Evolutionary conservation across 2,797 vertebrate genomes (phyloP), one percentile per base, ranked within the genome.

Genomic region (Philypnodon macrostomus): DNA sequence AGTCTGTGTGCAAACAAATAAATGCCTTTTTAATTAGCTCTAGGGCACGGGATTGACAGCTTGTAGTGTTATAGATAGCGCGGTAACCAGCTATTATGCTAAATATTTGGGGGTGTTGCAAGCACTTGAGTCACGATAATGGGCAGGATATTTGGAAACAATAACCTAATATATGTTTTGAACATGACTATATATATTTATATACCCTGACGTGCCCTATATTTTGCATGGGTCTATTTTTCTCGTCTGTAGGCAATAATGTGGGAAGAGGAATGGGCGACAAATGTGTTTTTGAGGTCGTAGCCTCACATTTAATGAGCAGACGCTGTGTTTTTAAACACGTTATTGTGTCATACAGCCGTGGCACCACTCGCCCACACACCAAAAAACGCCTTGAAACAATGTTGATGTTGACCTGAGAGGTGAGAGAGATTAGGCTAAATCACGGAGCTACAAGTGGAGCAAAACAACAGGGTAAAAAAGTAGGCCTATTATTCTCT

Each of bases 81-180:
- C 83, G 85, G 83, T 90, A 88, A 88, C 83, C 45, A 81, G 66
- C 65, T 81, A 89, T 91, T 90, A 86, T 57, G 75, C 77, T 81
- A 88, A 89, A 88, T 88, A 89, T 92, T 85, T 88, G 85, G 73
- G 75, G 47, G 52, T 50, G 73, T 84, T 83, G 81, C 17, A 44
- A 44, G 10, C 10, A 13, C 9, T 29, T 34, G 7, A 38, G 18
- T 21, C 63, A 53, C 48, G 76, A 59, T 69, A 63, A 84, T 59
- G 46, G 38, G 36, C 32, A n/a, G 56, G 68, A 76, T 78, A 54
- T 64, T 52, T 65, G 32, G 59, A 73, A 80, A 61, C 72, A 57
- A 64, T 52, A 47, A 44, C 2, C 6, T 30, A 4, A 10, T 18
- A 27, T 10, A 10, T 29, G 21, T 23, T 41, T 41, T 27, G 13